Base-by-base conservation (phyloP, 2,797 vertebrate genomes). In the Sebastes glaucus region DNA sequence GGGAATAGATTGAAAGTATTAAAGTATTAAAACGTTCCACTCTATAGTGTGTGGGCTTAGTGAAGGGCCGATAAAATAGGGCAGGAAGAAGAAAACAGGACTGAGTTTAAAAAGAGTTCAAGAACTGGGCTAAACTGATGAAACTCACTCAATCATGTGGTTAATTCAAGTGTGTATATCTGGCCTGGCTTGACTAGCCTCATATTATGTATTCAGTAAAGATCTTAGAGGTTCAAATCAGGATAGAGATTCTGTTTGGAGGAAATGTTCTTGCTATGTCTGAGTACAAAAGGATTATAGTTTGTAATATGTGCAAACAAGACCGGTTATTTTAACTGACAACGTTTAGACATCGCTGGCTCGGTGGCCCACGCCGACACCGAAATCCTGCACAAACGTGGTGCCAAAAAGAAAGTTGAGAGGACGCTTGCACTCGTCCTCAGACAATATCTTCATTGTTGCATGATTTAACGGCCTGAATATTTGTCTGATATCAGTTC, bases 371-470 rank as follows among this genome's bases (percentile, higher is more conserved):
- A 30, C 9, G 33, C 52, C 18, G 8, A 73, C 67, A 22, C 7
- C 55, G 53, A 76, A 77, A 79, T 78, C 78, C 25, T n/a, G 23
- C 25, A 46, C 65, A n/a, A 69, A 38, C 0, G 20, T 14, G 46
- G 13, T 62, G 82, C 85, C 78, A 85, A 70, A 65, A 74, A 16
- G 77, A 84, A 84, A 83, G 68, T 27, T n/a, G 72, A 86, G 86
- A 79, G 6, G 33, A 83, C 55, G 7, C 57, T 38, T 62, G 71
- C n/a, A 14, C 66, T 78, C 22, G 1, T 83, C 59, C 49, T 5
- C 68, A 89, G 52, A 91, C 83, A 84, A 33, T 49, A 22, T 77
- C 23, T 25, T 32, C 77, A 84, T 83, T 91, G 84, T 88, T 82
- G 30, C 20, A 59, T 18, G 42, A 71, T 77, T 79, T 65, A 69